Percentiles rank a stretch among this genome's conserved stretches.
phyloP scores from a whole-genome alignment of 2,888 invertebrate species.

The Athalia circularis region DNA sequence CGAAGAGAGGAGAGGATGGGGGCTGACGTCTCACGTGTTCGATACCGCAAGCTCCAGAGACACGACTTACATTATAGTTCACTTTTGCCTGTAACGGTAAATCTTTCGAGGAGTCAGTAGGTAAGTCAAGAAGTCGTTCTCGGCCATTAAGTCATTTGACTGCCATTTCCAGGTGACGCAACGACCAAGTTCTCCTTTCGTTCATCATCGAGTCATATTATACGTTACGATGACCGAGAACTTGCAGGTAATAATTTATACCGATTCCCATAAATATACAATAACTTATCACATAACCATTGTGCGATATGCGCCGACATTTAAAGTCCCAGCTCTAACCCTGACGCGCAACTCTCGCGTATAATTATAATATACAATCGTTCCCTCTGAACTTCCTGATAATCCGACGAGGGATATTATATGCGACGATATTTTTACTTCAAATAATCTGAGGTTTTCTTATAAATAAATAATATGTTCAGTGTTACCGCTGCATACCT shows the following conservation, averaged over 20 bases:
- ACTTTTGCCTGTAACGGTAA: conserved; percentile 71
- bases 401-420: no score
- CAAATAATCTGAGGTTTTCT: no score
- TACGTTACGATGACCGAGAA: neutral
- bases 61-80: conserved; percentile 66
- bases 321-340: no score
- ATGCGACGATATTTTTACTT: no score
- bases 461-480: no score
- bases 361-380: no score
- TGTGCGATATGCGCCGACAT: no score
- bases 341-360: no score
- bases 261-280: no score
- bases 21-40: conserved; percentile 40
- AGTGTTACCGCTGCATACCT: neutral
- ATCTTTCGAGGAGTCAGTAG: conserved; percentile 65
- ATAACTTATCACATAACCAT: no score
- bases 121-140: conserved; percentile 66
- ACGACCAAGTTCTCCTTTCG: conserved; percentile 30
- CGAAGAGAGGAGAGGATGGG: neutral
- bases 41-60: conserved; percentile 70
- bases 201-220: neutral
- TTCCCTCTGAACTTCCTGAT: no score
- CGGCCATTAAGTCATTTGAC: conserved; percentile 36
- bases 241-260: no score
- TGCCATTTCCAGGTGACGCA: conserved; percentile 35